Percentiles rank a stretch among this genome's conserved stretches.
These are phyloP conservation scores for Pantherophis alleghaniensis DNA, from an alignment of 2,797 vertebrate genomes.

Conservation along the genomic window DNA sequence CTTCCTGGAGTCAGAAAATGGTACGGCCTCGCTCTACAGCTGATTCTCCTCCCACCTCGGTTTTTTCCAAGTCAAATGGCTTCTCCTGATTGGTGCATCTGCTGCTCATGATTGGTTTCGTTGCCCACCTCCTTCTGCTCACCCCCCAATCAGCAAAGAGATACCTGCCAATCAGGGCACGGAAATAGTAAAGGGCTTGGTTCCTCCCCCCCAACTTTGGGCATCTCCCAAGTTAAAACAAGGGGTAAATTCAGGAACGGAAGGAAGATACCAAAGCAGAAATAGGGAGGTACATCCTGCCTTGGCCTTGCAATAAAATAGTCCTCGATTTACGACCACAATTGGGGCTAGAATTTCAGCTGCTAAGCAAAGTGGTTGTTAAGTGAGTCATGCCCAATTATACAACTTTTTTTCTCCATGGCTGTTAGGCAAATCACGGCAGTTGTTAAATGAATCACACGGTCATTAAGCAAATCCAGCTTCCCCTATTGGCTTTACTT, in stretches of 20 bases:
- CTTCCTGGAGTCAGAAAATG: background rate
- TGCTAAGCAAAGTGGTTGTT: background rate
- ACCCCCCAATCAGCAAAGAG: background rate
- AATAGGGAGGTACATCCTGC: background rate
- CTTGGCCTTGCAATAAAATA: background rate
- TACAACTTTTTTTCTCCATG: background rate
- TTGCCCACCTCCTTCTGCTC: background rate
- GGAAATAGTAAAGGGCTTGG: background rate
- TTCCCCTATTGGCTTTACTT: too few relatives aligned
- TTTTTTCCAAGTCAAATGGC: background rate
- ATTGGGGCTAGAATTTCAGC: too few relatives aligned
- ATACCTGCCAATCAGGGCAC: background rate
- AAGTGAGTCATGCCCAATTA: background rate
- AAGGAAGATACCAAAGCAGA: background rate
- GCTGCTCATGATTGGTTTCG: background rate
- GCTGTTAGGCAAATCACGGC: too few relatives aligned
- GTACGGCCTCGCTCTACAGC: background rate
- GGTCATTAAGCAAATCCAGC: background rate
- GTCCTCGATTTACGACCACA: background rate
- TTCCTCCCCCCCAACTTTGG: background rate
- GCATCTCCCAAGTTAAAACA: background rate
- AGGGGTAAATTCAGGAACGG: background rate
- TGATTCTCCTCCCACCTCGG: background rate
- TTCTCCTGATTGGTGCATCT: background rate
- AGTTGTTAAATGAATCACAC: background rate